A percentile compares a stretch with the other conserved stretches of the same genome.
Conservation (phyloP, 2,113 vertebrate genomes). For the Halcyon malimbica region DNA sequence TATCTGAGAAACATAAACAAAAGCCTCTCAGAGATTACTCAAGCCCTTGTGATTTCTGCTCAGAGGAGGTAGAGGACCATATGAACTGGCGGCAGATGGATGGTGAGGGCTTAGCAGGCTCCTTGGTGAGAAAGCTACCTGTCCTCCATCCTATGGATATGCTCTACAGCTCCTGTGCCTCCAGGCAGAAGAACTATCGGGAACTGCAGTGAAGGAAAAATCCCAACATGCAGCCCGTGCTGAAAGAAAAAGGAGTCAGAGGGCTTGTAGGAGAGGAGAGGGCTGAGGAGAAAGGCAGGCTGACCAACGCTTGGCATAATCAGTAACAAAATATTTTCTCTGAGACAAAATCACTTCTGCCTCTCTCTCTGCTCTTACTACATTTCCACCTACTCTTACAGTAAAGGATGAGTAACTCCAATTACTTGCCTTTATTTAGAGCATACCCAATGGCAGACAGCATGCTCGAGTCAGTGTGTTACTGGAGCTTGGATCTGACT, state of each 20-base stretch:
- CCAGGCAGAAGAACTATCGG: background rate
- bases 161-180: background rate
- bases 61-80: background rate
- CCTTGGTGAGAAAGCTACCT: background rate
- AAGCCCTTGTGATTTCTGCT: background rate
- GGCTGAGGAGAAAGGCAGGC: background rate
- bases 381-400: background rate
- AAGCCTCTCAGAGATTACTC: background rate
- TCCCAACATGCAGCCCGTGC: background rate
- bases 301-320: background rate
- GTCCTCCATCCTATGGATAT: background rate
- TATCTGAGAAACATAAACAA: background rate
- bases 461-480: background rate
- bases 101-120: background rate
- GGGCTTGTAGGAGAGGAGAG: background rate
- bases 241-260: background rate
- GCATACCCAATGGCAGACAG: background rate
- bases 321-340: background rate
- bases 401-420: slow-evolving; percentile 15
- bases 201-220: background rate
- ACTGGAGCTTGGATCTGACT: background rate
- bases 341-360: slow-evolving; percentile 3
- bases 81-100: background rate
- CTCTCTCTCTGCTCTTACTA: background rate
- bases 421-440: background rate